A percentile compares a stretch with the other conserved stretches of the same genome.
These are phyloP conservation scores for Acleris literana DNA, from an alignment of 2,888 invertebrate genomes.

Conservation along the genomic window DNA sequence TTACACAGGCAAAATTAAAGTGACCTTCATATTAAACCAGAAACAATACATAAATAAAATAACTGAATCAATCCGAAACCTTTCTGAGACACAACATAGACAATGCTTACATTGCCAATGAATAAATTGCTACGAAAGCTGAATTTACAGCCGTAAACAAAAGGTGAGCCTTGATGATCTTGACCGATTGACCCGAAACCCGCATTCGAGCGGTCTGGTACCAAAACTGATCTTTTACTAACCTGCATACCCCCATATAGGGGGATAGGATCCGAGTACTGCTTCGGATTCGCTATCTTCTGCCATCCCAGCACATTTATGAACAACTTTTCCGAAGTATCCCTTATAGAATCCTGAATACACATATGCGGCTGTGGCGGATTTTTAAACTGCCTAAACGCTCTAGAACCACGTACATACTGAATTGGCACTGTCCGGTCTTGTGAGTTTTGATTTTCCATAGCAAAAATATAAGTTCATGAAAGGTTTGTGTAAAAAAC, in stretches of 20 bases:
- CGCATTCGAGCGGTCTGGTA: neutral
- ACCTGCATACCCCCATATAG: conserved; percentile 89
- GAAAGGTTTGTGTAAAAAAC: conserved; percentile 50
- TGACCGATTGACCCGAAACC: conserved; percentile 25
- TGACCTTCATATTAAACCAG: no score
- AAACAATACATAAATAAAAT: no score
- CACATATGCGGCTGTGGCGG: conserved; percentile 91
- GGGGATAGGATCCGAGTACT: conserved; percentile 86
- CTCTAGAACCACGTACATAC: conserved; percentile 83
- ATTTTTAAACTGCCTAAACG: conserved; percentile 87
- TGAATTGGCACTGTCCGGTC: conserved; percentile 79
- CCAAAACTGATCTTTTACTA: conserved; percentile 39
- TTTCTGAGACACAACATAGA: neutral
- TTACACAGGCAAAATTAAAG: no score
- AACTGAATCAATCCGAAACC: no score
- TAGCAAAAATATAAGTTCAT: conserved; percentile 52
- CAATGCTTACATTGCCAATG: conserved; percentile 35
- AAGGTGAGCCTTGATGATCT: conserved; percentile 1
- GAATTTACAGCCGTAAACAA: conserved; percentile 16
- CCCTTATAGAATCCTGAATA: conserved; percentile 85
- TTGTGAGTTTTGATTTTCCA: conserved; percentile 73
- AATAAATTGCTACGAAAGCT: conserved; percentile 21
- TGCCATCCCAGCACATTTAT: conserved; percentile 90
- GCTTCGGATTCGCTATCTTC: conserved; percentile 86
- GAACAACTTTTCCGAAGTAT: conserved; percentile 82